Evolutionary conservation across 2,888 invertebrate species (phyloP).

Genomic region (Laspeyria flexula): DNA sequence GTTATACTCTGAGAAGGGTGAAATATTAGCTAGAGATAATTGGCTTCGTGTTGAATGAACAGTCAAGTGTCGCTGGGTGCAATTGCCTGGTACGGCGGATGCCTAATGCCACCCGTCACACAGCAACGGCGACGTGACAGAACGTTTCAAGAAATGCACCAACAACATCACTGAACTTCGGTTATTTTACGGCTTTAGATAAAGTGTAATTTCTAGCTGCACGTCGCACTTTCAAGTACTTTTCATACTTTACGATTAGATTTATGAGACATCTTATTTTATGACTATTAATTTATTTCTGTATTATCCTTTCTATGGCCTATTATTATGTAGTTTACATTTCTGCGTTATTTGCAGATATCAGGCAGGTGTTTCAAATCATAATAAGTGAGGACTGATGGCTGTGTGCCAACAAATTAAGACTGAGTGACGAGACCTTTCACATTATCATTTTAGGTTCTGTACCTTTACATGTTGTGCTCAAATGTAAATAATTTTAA

Average conservation of each 20-base stretch:
- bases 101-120: slow-evolving; percentile 20
- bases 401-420: too few relatives aligned
- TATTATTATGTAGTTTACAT: too few relatives aligned
- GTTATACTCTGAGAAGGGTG: slow-evolving; percentile 14
- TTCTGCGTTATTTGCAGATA: too few relatives aligned
- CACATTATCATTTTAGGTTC: too few relatives aligned
- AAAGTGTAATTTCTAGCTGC: background rate
- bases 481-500: too few relatives aligned
- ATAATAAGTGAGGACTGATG: too few relatives aligned
- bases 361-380: too few relatives aligned
- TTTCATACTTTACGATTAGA: background rate
- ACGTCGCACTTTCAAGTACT: background rate
- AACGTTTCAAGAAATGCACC: slow-evolving; percentile 26
- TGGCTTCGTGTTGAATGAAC: slow-evolving; percentile 30
- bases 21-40: slow-evolving; percentile 28
- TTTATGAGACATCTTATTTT: too few relatives aligned
- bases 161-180: slow-evolving; percentile 18
- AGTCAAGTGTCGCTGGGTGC: slow-evolving; percentile 22
- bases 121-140: background rate
- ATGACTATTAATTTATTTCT: too few relatives aligned
- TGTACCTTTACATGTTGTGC: too few relatives aligned
- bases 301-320: too few relatives aligned
- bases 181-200: background rate
- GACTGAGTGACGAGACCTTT: too few relatives aligned
- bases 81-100: slow-evolving; percentile 13